Base-by-base conservation (phyloP, 1,140 invertebrate genomes). In the Bacillus rossius region DNA sequence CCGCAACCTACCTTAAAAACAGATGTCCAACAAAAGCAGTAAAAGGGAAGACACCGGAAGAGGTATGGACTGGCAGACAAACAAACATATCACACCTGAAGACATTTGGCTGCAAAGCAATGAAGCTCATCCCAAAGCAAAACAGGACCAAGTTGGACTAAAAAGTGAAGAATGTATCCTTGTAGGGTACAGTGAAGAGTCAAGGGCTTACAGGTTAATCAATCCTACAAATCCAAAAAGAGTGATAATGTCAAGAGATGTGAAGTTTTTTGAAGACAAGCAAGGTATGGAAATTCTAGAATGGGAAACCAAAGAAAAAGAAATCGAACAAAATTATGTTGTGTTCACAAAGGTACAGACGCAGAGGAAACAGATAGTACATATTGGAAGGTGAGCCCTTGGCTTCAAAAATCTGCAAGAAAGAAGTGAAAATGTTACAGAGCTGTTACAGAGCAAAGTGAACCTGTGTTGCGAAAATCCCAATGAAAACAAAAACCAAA, bases 1-100 rank as follows among this genome's bases (percentile, higher is more conserved):
- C 63, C 7, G 70, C 71, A 0, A 61, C 48, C 19, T 70, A 75
- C 48, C 60, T 68, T 3, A 59, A 66, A 37, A 75, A 76, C 56
- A 45, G 71, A 60, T 59, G 65, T 29, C 65, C 66, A 17, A 63
- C 66, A 3, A 59, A 19, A 37, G 60, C 60, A 8, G 41, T 71
- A 10, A 42, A 63, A 37, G 61, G 48, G 8, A 60, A 40, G 19
- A 67, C 65, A 20, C 59, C 66, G 8, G 66, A 65, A 57, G 66
- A 71, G 57, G 13, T 48, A 17, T 69, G 69, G 56, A 56, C 45
- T 53, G 50, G 61, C 3, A 41, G 42, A 23, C 67, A 66, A 47
- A 59, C 61, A n/a, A 58, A 65, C 41, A 20, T 69, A 13, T 22
- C 29, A 10, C 60, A 70, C 55, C 22, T 72, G 8, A 59, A 59